These are phyloP conservation scores for Harpagoxenus sublaevis DNA, from an alignment of 2,888 invertebrate genomes.

Conservation along the genomic window DNA sequence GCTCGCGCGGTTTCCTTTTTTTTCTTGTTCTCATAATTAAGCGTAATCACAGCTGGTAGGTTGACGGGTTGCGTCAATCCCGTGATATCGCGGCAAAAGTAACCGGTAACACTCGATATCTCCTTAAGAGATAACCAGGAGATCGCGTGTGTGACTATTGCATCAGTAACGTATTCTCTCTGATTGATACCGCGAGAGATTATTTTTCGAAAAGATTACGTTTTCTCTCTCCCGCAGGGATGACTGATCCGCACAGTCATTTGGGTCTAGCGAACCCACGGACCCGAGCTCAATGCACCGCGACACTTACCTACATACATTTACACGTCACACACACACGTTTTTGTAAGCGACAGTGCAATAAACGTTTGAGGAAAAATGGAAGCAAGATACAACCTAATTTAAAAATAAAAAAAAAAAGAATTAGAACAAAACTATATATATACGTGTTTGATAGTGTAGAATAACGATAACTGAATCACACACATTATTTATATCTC, in stretches of 20 bases:
- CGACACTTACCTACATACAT: neutral
- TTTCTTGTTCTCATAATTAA: conserved; percentile 48
- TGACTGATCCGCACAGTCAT: neutral
- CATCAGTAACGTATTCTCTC: conserved; percentile 32
- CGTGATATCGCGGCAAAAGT: conserved; percentile 34
- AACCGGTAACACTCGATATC: conserved; percentile 55
- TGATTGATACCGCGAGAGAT: neutral
- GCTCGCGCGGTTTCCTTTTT: neutral
- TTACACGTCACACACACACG: neutral
- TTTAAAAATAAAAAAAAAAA: neutral
- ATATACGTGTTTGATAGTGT: neutral
- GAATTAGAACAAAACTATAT: neutral
- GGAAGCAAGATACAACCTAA: neutral
- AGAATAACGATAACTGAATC: neutral
- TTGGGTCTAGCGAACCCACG: neutral
- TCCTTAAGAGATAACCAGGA: conserved; percentile 34
- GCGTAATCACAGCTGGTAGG: conserved; percentile 35
- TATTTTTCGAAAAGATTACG: neutral
- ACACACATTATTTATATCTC: neutral
- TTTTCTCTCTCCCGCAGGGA: neutral
- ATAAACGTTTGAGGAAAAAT: neutral
- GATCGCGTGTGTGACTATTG: conserved; percentile 28
- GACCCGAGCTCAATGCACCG: neutral
- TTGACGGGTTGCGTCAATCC: conserved; percentile 58
- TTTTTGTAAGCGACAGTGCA: neutral